Evolutionary conservation across 2,888 invertebrate genomes (phyloP), one percentile per base, ranked within the genome.

Genomic region (Andrena dorsata): DNA sequence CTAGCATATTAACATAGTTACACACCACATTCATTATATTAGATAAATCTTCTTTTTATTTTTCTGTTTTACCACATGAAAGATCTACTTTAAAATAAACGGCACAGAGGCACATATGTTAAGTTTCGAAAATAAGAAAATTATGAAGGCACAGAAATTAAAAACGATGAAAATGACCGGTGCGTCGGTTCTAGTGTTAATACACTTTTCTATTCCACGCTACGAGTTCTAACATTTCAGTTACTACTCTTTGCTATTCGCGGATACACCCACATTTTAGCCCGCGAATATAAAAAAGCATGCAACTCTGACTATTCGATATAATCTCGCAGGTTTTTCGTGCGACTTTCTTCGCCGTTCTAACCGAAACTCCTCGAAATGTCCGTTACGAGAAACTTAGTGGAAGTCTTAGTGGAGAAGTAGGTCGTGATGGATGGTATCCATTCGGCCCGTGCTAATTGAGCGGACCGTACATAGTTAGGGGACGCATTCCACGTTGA

Each of bases 401-500:
- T 86, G 77, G 69, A 82, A 82, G 76, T 23, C 68, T 58, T 51
- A 7, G 16, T 41, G 16, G 58, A 75, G n/a, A 87, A 84, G 76
- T 82, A 61, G 86, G 82, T 82, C 84, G 81, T 81, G 75, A 47
- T 60, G 63, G 78, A 77, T 56, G 58, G 30, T 41, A 56, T 69
- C 51, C 80, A 63, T 60, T 49, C 65, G 61, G 66, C n/a, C 49
- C 66, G 81, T 82, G 88, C 80, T 90, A 90, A 90, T 90, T 88
- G 88, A 86, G 68, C 76, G 41, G 82, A 80, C 72, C 30, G 58
- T 30, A n/a, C 30, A 28, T 35, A 64, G 10, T n/a, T 30, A 53
- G 56, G 77, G 32, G 61, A 68, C 64, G 53, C n/a, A 53, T 61
- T 28, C 49, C 75, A 26, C 66, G 58, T 53, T 32, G 61, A 64